Evolutionary conservation across 2,797 vertebrate species (phyloP).

Genomic region (Neomorphus geoffroyi): DNA sequence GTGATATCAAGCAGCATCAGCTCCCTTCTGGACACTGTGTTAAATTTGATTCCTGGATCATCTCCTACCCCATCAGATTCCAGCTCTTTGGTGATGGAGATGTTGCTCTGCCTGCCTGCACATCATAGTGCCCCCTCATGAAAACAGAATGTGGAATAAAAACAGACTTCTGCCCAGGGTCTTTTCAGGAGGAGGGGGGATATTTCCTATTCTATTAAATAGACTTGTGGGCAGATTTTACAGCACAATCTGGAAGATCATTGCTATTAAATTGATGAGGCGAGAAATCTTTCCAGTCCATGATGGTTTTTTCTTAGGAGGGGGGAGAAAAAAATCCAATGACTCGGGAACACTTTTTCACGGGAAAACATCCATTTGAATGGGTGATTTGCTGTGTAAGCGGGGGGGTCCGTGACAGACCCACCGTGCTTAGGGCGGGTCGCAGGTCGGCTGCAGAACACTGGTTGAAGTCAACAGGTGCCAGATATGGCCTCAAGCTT

Average conservation of each 20-base stretch:
- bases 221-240: neutral
- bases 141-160: neutral
- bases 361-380: neutral
- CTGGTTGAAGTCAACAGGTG: too few relatives aligned
- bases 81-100: neutral
- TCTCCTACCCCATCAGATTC: neutral
- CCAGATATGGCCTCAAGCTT: neutral
- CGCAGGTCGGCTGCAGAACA: too few relatives aligned
- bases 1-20: neutral
- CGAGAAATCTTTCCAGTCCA: neutral
- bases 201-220: neutral
- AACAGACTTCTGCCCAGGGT: neutral
- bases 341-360: neutral
- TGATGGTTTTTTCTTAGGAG: neutral
- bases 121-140: neutral
- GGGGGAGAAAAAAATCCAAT: neutral
- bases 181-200: neutral
- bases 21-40: neutral
- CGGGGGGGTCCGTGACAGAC: accelerated
- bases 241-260: neutral
- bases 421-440: too few relatives aligned
- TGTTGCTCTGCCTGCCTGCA: neutral
- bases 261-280: neutral
- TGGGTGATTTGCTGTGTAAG: neutral
- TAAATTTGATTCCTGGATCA: neutral